Conservation (phyloP, 2,888 invertebrate species). For the Rhynchonema sp. region DNA sequence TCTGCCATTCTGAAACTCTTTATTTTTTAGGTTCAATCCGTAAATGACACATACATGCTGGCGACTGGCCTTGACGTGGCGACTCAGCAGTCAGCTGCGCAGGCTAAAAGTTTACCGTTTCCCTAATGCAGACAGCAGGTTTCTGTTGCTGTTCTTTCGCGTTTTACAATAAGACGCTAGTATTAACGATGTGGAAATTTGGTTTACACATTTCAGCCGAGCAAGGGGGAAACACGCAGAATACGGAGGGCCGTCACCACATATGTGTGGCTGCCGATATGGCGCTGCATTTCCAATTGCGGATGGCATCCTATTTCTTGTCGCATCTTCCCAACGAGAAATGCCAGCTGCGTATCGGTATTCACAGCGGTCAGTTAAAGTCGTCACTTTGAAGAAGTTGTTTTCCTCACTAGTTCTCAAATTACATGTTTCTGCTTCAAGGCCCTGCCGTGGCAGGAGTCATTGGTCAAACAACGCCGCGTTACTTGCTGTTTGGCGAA, state of each 20-base stretch:
- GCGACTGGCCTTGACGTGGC: constrained; percentile 1
- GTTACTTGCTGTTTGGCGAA: constrained; percentile 1
- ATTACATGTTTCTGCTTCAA: no score
- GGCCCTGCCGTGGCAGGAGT: constrained; percentile 2
- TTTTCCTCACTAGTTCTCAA: no score
- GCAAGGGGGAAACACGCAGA: no score
- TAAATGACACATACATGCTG: constrained; percentile 6
- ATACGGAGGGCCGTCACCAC: neutral
- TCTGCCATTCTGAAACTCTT: no score
- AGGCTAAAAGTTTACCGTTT: neutral
- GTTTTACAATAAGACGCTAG: no score
- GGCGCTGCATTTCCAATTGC: neutral
- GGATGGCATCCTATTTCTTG: neutral
- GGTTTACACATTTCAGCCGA: no score
- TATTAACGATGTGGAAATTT: no score
- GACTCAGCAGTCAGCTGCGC: neutral
- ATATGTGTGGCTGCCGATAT: neutral
- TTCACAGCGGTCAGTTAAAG: neutral
- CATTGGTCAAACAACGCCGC: neutral
- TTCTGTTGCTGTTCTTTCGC: no score
- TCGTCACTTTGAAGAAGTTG: no score
- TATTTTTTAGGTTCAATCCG: constrained; percentile 5
- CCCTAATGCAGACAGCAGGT: no score
- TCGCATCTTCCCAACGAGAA: constrained; percentile 1
- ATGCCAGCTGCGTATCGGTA: neutral